Conservation (phyloP, 2,888 invertebrate genomes). For the Tridacna crocea region DNA sequence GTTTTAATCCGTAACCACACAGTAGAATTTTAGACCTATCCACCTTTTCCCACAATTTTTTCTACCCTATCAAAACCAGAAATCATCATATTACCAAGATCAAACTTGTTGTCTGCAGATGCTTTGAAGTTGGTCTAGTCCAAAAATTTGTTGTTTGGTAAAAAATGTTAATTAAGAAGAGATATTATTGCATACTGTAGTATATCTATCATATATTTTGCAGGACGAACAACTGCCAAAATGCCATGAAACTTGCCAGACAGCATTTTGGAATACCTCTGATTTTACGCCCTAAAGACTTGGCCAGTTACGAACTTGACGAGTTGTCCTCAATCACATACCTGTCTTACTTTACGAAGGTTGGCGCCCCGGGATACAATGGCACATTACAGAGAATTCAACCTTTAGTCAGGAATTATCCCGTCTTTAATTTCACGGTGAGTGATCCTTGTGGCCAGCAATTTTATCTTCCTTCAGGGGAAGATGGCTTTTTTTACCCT, state of each 20-base stretch:
- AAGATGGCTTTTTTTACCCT: neutral
- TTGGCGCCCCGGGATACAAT: constrained; percentile 95
- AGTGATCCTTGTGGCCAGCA: constrained; percentile 78
- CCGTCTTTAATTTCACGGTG: constrained; percentile 95
- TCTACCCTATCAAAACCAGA: no score
- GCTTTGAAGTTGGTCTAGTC: no score
- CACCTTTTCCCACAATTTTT: no score
- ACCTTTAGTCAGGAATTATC: constrained; percentile 88
- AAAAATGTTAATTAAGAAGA: no score
- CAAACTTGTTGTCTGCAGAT: no score
- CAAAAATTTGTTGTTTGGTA: no score
- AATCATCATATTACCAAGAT: no score
- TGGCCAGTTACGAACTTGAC: constrained; percentile 97
- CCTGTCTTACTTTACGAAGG: constrained; percentile 98
- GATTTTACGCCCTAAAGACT: constrained; percentile 97
- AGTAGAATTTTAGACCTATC: no score
- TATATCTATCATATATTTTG: no score
- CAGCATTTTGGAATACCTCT: constrained; percentile 96
- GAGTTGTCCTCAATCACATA: constrained; percentile 99
- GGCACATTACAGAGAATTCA: constrained; percentile 97
- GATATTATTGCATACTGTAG: no score
- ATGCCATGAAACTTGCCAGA: constrained; percentile 96
- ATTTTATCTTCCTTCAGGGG: constrained; percentile 11
- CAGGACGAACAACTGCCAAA: constrained; percentile 95
- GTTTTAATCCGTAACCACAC: no score